phyloP scores from a whole-genome alignment of 2,797 vertebrate species.

The Craterocephalus amniculus region DNA sequence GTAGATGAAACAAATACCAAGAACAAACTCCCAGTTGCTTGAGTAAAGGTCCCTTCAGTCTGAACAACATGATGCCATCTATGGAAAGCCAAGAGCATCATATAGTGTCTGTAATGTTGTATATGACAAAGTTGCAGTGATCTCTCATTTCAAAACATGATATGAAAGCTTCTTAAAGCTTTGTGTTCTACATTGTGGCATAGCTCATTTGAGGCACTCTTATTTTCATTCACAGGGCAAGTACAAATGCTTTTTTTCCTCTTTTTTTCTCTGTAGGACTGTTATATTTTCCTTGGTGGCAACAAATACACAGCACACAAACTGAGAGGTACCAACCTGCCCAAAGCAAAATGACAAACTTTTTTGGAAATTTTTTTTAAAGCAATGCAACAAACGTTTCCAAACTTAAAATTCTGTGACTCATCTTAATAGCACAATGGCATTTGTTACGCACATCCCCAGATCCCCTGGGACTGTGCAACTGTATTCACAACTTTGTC shows the following conservation, averaged over 20 bases:
- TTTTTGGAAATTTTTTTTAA: no score
- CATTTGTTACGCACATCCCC: no score
- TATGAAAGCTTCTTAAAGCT: background rate
- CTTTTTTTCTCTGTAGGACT: background rate
- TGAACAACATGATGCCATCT: background rate
- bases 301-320: background rate
- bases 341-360: background rate
- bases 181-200: background rate
- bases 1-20: slow-evolving; percentile 16
- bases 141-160: background rate
- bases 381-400: no score
- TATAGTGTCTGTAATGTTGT: background rate
- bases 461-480: no score
- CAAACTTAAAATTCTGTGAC: no score
- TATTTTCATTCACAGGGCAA: background rate
- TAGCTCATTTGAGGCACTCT: background rate
- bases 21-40: background rate
- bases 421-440: no score
- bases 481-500: no score
- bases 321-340: background rate
- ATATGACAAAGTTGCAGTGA: background rate
- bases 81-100: background rate
- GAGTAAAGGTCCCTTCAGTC: background rate
- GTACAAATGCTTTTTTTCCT: background rate
- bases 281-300: background rate